phyloP scores from a whole-genome alignment of 2,797 vertebrate genomes.

The Staurois parvus region DNA sequence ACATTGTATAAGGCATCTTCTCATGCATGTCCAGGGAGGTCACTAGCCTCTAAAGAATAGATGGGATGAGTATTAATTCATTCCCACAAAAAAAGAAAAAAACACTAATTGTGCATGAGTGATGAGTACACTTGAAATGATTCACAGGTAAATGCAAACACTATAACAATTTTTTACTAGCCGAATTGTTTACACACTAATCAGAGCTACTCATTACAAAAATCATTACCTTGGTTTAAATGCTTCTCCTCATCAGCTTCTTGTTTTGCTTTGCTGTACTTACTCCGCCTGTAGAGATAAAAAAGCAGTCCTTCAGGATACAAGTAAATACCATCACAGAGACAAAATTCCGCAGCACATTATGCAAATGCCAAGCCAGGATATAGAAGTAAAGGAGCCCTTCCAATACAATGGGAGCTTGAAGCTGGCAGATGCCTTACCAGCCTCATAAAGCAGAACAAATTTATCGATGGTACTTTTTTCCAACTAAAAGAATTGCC shows the following conservation, averaged over 20 bases:
- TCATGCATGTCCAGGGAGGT: neutral
- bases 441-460: neutral
- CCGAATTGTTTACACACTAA: neutral
- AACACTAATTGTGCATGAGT: neutral
- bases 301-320: constrained; percentile 26
- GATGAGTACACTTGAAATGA: neutral
- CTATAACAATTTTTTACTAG: neutral
- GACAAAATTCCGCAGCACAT: neutral
- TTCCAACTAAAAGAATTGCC: too few relatives aligned
- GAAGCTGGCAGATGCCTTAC: neutral
- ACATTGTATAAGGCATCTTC: too few relatives aligned
- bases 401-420: neutral
- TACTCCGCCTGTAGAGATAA: constrained; percentile 85
- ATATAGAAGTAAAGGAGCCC: neutral
- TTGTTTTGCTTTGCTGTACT: constrained; percentile 98
- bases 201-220: constrained; percentile 34
- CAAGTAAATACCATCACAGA: neutral
- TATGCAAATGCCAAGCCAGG: neutral
- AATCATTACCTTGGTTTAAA: constrained; percentile 89
- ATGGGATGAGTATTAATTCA: neutral
- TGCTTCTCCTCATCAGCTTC: constrained; percentile 97
- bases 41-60: neutral
- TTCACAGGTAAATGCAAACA: neutral
- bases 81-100: neutral
- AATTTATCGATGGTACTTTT: neutral